Percentiles rank a stretch among this genome's conserved stretches.
phyloP scores from a whole-genome alignment of 53 echinoderm and acorn worm species.

The Pentamera pediparva region DNA sequence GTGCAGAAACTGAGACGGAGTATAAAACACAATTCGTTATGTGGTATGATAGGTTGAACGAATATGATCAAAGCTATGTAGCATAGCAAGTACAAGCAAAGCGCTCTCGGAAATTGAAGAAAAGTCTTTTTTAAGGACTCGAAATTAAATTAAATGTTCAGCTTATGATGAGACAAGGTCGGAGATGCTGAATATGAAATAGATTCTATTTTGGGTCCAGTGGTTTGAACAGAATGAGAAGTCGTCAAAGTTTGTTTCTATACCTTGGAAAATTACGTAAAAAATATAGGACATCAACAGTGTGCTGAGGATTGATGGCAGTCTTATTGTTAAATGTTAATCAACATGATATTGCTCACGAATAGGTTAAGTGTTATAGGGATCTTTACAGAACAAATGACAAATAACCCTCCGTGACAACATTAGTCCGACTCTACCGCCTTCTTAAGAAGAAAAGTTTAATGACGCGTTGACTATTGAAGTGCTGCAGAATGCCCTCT shows the following conservation, averaged over 20 bases:
- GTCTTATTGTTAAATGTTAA: not conserved
- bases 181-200: not conserved
- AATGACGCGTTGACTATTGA: not conserved
- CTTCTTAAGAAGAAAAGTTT: not conserved
- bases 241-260: not conserved
- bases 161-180: not conserved
- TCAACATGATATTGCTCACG: not conserved
- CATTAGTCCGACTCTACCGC: not conserved
- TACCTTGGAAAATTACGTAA: not conserved
- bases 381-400: too few species aligned
- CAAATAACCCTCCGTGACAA: not conserved
- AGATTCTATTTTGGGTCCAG: not conserved
- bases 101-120: not conserved
- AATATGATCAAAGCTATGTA: not conserved
- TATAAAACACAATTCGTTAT: not conserved
- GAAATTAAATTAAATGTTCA: not conserved
- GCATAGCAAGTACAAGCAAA: not conserved
- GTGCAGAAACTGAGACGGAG: not conserved
- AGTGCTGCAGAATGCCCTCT: not conserved
- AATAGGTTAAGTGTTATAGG: not conserved
- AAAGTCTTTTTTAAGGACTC: not conserved
- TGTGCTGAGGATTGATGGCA: not conserved
- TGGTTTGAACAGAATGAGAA: conserved; percentile 3
- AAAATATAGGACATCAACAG: not conserved
- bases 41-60: not conserved